phyloP scores from a whole-genome alignment of 2,113 vertebrate genomes.

The Syngnathoides biaculeatus region DNA sequence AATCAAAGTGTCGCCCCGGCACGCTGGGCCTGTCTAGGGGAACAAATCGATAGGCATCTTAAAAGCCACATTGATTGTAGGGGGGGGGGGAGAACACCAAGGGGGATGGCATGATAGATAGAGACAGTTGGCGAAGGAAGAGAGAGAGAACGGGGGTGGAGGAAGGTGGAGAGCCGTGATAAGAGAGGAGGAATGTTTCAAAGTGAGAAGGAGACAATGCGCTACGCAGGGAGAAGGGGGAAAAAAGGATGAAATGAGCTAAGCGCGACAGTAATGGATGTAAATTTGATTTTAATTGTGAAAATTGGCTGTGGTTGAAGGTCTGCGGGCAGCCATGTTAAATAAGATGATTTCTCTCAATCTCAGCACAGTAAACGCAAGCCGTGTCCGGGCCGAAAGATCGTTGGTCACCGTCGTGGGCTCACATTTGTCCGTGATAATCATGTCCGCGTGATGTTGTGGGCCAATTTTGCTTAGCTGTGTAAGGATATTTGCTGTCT shows the following conservation, averaged over 20 bases:
- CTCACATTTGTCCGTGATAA: background rate
- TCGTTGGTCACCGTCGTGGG: background rate
- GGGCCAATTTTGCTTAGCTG: background rate
- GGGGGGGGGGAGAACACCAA: slow-evolving; percentile 73
- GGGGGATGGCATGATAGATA: slow-evolving; percentile 75
- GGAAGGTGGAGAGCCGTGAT: slow-evolving; percentile 61
- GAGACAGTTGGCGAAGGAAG: slow-evolving; percentile 62
- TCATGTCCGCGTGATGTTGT: background rate
- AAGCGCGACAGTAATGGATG: slow-evolving; percentile 40
- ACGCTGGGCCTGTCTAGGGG: slow-evolving; percentile 75
- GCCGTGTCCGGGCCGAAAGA: background rate
- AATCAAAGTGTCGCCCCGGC: slow-evolving; percentile 82
- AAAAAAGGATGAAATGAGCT: slow-evolving; percentile 37
- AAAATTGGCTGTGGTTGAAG: slow-evolving; percentile 29
- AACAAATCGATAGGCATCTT: slow-evolving; percentile 84
- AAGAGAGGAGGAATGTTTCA: slow-evolving; percentile 64
- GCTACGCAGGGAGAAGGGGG: slow-evolving; percentile 26
- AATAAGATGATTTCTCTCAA: slow-evolving; percentile 5
- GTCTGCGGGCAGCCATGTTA: slow-evolving; percentile 11
- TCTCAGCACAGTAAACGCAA: background rate
- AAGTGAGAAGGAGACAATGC: slow-evolving; percentile 45
- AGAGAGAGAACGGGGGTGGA: slow-evolving; percentile 30
- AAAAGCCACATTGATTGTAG: slow-evolving; percentile 83
- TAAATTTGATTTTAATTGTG: slow-evolving; percentile 39
- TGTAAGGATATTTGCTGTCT: background rate